Percentiles rank a stretch among this genome's conserved stretches.
phyloP scores from a whole-genome alignment of 2,888 invertebrate species.

The Cynaeus angustus region DNA sequence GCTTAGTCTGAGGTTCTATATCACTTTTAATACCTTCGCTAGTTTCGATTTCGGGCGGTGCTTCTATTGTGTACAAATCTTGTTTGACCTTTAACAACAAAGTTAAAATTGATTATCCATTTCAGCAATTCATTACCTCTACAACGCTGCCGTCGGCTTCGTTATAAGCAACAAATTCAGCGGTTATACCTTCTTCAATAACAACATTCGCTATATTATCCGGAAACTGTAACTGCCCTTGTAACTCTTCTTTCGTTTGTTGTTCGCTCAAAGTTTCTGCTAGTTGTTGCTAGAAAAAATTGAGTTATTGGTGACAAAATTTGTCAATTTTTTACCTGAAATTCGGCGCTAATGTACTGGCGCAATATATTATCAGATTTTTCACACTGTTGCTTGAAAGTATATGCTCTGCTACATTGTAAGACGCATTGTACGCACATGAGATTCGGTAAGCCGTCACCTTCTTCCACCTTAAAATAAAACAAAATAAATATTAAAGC shows the following conservation, averaged over 20 bases:
- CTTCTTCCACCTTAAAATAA: constrained; percentile 69
- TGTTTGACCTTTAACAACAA: constrained; percentile 44
- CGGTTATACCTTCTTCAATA: constrained; percentile 62
- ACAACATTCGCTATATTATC: constrained; percentile 63
- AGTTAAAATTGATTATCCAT: constrained; percentile 2
- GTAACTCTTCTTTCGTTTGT: constrained; percentile 64
- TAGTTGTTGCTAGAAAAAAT: constrained; percentile 63
- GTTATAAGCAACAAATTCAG: constrained; percentile 63
- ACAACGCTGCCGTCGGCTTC: constrained; percentile 55
- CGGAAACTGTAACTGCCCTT: constrained; percentile 66
- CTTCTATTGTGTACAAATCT: constrained; percentile 48
- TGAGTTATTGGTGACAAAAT: constrained; percentile 16
- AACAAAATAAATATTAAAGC: too few relatives aligned
- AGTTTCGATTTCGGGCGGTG: constrained; percentile 41
- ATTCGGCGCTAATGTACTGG: constrained; percentile 69
- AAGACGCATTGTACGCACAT: constrained; percentile 74
- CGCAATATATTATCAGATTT: constrained; percentile 70
- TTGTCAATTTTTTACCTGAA: constrained; percentile 65
- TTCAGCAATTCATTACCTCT: constrained; percentile 39
- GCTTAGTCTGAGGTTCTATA: constrained; percentile 49
- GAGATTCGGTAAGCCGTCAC: constrained; percentile 72
- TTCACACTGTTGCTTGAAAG: constrained; percentile 73
- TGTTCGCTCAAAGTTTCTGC: constrained; percentile 56
- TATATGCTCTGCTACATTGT: constrained; percentile 73
- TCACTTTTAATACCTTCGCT: constrained; percentile 35